Conservation (phyloP, 2,888 invertebrate species). For the Pandemis corylana region DNA sequence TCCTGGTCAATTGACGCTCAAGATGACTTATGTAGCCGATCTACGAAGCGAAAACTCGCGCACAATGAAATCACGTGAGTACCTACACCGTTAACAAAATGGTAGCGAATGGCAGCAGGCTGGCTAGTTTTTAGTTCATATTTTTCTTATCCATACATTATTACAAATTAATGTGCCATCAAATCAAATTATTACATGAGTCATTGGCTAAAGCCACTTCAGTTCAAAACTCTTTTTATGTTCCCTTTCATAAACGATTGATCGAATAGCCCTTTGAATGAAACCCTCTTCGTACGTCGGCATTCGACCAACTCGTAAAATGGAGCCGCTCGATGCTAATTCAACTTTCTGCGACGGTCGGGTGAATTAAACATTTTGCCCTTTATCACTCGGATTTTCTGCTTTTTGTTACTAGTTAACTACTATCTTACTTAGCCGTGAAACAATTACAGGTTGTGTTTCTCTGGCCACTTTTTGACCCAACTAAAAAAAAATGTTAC, state of each 20-base stretch:
- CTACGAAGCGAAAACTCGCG: too few species aligned
- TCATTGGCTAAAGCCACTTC: background rate
- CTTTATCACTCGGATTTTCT: background rate
- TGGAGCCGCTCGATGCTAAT: slow-evolving; percentile 34
- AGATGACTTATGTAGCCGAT: too few species aligned
- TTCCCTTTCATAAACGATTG: slow-evolving; percentile 2
- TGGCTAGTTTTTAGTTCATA: too few species aligned
- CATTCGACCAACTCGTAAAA: slow-evolving; percentile 6
- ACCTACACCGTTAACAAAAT: too few species aligned
- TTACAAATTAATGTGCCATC: background rate
- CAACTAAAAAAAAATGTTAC: too few species aligned
- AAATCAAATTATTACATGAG: background rate
- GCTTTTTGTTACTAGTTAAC: background rate
- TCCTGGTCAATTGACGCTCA: too few species aligned
- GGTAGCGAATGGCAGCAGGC: too few species aligned
- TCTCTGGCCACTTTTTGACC: background rate
- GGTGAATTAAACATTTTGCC: slow-evolving; percentile 22
- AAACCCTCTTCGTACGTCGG: slow-evolving; percentile 22
- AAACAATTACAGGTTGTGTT: background rate
- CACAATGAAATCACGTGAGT: too few species aligned
- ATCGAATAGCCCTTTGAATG: slow-evolving; percentile 14
- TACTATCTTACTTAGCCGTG: background rate
- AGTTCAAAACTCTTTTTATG: background rate
- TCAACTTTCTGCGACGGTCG: slow-evolving; percentile 14
- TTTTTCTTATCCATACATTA: too few species aligned